A percentile compares a stretch with the other conserved stretches of the same genome.
Conservation (phyloP, 2,888 invertebrate species). For the Hemithea aestivaria region DNA sequence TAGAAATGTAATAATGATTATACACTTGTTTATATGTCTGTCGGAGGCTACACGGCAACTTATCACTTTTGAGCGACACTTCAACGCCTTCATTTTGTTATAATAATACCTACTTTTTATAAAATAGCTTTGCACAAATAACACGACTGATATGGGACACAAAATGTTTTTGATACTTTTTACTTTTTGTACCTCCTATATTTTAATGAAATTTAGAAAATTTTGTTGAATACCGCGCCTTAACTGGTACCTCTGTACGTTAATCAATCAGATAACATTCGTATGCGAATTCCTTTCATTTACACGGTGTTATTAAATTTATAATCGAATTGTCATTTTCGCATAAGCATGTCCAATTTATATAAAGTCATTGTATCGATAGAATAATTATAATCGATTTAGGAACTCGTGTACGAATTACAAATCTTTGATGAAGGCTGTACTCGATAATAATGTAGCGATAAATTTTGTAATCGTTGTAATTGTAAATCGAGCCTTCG, state of each 20-base stretch:
- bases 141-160: conserved; percentile 77
- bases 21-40: conserved; percentile 77
- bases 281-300: conserved; percentile 51
- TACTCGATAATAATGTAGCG: conserved; percentile 59
- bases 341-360: conserved; percentile 23
- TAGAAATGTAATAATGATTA: conserved; percentile 57
- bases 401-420: conserved; percentile 54
- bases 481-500: conserved; percentile 41
- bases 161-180: conserved; percentile 75
- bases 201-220: conserved; percentile 51
- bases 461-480: conserved; percentile 37
- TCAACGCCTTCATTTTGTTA: conserved; percentile 68
- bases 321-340: conserved; percentile 24
- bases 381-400: conserved; percentile 15
- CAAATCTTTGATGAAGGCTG: conserved; percentile 48
- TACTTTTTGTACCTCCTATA: conserved; percentile 68
- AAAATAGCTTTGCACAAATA: conserved; percentile 74
- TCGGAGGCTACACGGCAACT: conserved; percentile 73
- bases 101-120: conserved; percentile 50
- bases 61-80: conserved; percentile 75
- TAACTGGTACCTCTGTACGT: conserved; percentile 50
- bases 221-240: conserved; percentile 59
- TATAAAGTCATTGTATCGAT: conserved; percentile 8
- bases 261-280: conserved; percentile 37
- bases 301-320: conserved; percentile 27